Base-by-base conservation (phyloP, 2,888 invertebrate species). In the Ametastegia equiseti region DNA sequence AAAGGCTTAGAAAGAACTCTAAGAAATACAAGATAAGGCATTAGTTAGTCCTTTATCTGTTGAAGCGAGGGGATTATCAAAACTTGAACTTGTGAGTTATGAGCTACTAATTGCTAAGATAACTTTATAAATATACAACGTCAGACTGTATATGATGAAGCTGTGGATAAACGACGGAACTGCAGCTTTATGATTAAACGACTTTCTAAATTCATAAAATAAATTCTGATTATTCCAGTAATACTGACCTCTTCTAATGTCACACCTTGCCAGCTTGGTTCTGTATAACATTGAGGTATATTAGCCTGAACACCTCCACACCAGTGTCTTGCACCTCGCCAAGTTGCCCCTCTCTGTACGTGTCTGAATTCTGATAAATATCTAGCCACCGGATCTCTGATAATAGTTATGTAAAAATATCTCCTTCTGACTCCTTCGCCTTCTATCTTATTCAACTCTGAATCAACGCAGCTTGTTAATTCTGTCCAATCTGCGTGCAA, bases 401-500 rank as follows among this genome's bases (percentile, higher is more conserved):
- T 94, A 84, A 99, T 94, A 5, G 99, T 98, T 86, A 99, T 97
- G 93, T 98, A 99, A 93, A 98, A 98, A 92, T 98, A 99, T 88
- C 99, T 94, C 88, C 97, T 93, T 89, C 96, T 96, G 1, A 96
- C 94, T 9, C 95, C 94, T 81, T 95, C 95, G 5, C 97, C 97
- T 92, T 99, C 98, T 89, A 97, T 96, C 91, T 97, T 96, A 92
- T 98, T 97, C 89, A 99, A 93, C 89, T 97, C 97, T 36, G 96
- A 95, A 89, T 98, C 97, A 54, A 98, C 98, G 92, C 98, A 98
- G 86, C 94, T 94, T 11, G 97, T 98, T 85, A 99, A 92, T 93
- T 99, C 99, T 2, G 99, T 99, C 97, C 98, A 99, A 93, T 99
- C 99, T 36, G 99, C 98, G 91, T 99, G 99, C 69, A 99, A 94